Percentiles rank a stretch among this genome's conserved stretches.
Evolutionary conservation across 2,797 vertebrate genomes (phyloP).

Genomic region (Halcyon badia): DNA sequence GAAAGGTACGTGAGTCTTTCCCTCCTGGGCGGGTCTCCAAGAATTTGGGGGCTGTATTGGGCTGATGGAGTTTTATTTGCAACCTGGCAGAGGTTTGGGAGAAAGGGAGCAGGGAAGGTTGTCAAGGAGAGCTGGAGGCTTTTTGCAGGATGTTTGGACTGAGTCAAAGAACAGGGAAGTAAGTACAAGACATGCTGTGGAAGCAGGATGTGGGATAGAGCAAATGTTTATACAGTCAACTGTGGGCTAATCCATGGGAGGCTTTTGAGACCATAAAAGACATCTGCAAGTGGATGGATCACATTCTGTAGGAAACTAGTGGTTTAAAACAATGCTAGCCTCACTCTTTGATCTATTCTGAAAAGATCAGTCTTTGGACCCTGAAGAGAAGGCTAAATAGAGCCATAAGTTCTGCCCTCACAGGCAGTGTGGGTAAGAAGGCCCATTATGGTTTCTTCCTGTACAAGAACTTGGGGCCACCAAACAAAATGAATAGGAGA

Average conservation of each 20-base stretch:
- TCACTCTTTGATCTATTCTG: background rate
- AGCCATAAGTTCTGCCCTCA: background rate
- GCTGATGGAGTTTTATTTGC: background rate
- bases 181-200: background rate
- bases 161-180: background rate
- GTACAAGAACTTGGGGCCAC: background rate
- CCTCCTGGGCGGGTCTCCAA: background rate
- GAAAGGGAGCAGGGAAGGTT: background rate
- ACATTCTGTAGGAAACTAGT: background rate
- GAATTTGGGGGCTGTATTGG: background rate
- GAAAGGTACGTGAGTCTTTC: background rate
- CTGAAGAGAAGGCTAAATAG: background rate
- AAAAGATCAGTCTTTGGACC: background rate
- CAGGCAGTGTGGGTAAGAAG: background rate
- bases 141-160: slow-evolving; percentile 62
- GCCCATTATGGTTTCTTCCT: background rate
- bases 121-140: background rate
- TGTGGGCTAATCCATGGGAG: slow-evolving; percentile 22
- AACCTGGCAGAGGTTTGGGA: background rate
- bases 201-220: slow-evolving; percentile 66
- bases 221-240: slow-evolving; percentile 41
- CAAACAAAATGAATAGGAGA: background rate
- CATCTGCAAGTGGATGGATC: slow-evolving; percentile 38
- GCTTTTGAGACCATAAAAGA: slow-evolving; percentile 37
- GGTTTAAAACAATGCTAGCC: background rate